Evolutionary conservation across 2,888 invertebrate genomes (phyloP).

Genomic region (Liopterus haemorrhoidalis): DNA sequence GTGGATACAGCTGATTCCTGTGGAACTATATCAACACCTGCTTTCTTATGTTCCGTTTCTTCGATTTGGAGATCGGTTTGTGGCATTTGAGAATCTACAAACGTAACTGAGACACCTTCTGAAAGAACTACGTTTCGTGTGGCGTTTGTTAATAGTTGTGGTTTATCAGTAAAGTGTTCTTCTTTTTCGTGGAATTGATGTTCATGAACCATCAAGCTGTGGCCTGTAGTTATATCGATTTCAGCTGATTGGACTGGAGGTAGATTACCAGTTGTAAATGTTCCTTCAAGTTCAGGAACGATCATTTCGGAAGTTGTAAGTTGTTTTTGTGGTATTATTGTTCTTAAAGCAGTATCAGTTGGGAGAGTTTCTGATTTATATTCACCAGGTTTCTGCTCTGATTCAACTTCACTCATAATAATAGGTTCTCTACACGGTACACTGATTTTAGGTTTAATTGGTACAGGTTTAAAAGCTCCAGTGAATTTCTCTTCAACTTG

Average conservation of each 20-base stretch:
- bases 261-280: conserved; percentile 52
- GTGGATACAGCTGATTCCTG: conserved; percentile 55
- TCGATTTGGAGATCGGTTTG: conserved; percentile 53
- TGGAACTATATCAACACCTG: conserved; percentile 55
- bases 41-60: conserved; percentile 49
- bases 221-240: conserved; percentile 54
- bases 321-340: conserved; percentile 60
- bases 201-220: conserved; percentile 54
- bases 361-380: conserved; percentile 73
- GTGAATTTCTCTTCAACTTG: conserved; percentile 55
- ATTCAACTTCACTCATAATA: conserved; percentile 60
- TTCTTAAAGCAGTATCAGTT: conserved; percentile 66
- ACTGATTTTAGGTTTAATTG: conserved; percentile 55
- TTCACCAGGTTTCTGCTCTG: conserved; percentile 68
- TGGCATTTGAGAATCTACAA: conserved; percentile 60
- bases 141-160: conserved; percentile 47
- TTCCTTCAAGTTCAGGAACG: conserved; percentile 64
- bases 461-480: conserved; percentile 45
- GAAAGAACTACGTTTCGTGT: conserved; percentile 49
- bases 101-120: conserved; percentile 55
- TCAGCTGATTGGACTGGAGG: conserved; percentile 58
- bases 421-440: conserved; percentile 59
- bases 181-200: conserved; percentile 61
- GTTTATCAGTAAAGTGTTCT: conserved; percentile 47
- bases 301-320: conserved; percentile 59